Conservation (phyloP, 2,888 invertebrate genomes). For the Aricia artaxerxes region DNA sequence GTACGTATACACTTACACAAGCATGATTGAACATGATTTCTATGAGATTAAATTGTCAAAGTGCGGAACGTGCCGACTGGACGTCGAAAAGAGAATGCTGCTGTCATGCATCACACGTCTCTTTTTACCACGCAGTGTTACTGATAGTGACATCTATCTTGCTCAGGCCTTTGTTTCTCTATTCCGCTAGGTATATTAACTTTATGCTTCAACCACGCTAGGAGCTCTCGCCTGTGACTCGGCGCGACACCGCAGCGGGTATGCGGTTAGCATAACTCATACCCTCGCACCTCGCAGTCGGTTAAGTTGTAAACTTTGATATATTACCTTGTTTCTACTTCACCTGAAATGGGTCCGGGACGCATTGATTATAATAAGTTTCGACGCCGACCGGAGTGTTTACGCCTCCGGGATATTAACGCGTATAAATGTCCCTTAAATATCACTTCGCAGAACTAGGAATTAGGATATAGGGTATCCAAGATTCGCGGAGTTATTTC, state of each 20-base stretch:
- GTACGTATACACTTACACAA: too few species aligned
- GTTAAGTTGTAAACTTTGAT: constrained; percentile 75
- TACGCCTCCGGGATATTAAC: constrained; percentile 41
- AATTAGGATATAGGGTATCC: constrained; percentile 6
- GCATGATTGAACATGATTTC: too few species aligned
- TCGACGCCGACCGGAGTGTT: constrained; percentile 40
- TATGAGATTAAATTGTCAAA: too few species aligned
- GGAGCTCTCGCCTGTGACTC: constrained; percentile 39
- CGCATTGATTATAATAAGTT: constrained; percentile 49
- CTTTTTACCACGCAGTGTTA: too few species aligned
- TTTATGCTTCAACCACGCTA: constrained; percentile 33
- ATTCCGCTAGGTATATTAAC: too few species aligned
- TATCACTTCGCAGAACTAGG: constrained; percentile 38
- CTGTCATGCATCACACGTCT: too few species aligned
- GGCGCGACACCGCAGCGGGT: constrained; percentile 45
- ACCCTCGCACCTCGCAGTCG: constrained; percentile 68
- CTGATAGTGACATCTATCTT: too few species aligned
- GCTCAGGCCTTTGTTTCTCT: too few species aligned
- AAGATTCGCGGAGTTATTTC: not conserved
- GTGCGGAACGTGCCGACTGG: too few species aligned
- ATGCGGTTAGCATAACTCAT: constrained; percentile 75
- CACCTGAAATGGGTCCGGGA: constrained; percentile 59
- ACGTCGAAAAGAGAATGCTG: too few species aligned
- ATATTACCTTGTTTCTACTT: constrained; percentile 59
- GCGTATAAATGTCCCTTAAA: constrained; percentile 36